Evolutionary conservation across 2,113 vertebrate species (phyloP).

Genomic region (Perca fluviatilis): DNA sequence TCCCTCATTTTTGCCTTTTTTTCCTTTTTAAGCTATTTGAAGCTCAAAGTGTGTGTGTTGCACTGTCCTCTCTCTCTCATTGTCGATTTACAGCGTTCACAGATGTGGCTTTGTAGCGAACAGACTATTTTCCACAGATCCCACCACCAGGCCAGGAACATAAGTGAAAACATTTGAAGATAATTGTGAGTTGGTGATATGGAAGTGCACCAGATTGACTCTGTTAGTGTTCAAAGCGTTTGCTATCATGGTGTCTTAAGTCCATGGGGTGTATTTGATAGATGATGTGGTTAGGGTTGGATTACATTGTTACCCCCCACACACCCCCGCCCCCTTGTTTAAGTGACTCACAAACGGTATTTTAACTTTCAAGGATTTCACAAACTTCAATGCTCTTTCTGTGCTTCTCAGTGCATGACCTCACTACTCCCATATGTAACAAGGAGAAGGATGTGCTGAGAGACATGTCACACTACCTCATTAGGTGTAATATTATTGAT

Average conservation of each 20-base stretch:
- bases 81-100: constrained; percentile 51
- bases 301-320: constrained; percentile 16
- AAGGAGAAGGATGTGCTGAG: neutral
- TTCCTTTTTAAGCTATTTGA: constrained; percentile 33
- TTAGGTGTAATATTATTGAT: constrained; percentile 28
- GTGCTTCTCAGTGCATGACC: neutral
- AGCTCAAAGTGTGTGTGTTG: constrained; percentile 5
- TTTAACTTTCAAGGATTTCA: neutral
- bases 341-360: neutral
- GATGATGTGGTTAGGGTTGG: constrained; percentile 65
- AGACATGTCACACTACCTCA: constrained; percentile 39
- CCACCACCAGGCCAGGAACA: constrained; percentile 38
- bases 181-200: constrained; percentile 60
- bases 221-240: constrained; percentile 64
- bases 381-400: neutral
- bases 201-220: constrained; percentile 53
- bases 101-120: constrained; percentile 65
- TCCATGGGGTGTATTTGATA: constrained; percentile 22
- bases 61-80: constrained; percentile 33
- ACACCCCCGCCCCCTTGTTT: too few relatives aligned
- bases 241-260: constrained; percentile 44
- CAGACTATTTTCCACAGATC: constrained; percentile 63
- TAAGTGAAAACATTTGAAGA: constrained; percentile 63
- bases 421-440: neutral
- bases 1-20: constrained; percentile 31